Evolutionary conservation across 2,888 invertebrate genomes (phyloP), one percentile per base, ranked within the genome.

Genomic region (Ornithoptera priamus): DNA sequence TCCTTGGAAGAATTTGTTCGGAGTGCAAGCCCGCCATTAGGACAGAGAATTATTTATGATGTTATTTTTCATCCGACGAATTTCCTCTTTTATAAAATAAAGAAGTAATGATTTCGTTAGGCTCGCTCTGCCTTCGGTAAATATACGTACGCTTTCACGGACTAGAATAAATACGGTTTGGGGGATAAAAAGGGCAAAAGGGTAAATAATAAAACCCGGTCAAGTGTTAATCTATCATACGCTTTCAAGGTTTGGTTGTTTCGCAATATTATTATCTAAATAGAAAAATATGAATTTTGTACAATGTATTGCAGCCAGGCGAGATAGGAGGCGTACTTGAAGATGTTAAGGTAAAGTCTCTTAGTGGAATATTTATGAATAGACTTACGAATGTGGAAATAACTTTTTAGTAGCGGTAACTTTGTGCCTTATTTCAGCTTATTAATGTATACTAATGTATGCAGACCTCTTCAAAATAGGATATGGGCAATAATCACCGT

Each of bases 1-100:
- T 83, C 81, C 74, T 75, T 72, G 76, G 73, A 72, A 75, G 79
- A 77, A 77, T 79, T 75, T 74, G 74, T 75, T 74, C 76, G 78
- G 75, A 72, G 70, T 72, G 69, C 68, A 64, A 66, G 71, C 68
- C 62, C 65, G 65, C 68, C 68, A 71, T 71, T 71, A 71, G 67
- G 67, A 60, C 57, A 22, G 53, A 42, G 70, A 71, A 69, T 74
- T 71, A 73, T 73, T 68, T 68, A 71, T 71, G 71, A 71, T 71
- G 71, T 71, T 71, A 68, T 71, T 71, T 71, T 71, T 71, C 67
- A 71, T 61, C 70, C 65, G 62, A 46, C n/a, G 67, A 67, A 67
- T 71, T 67, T 62, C 64, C 65, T 65, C 65, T 68, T 71, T 68
- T 68, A 59, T 20, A 68, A 65, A 67, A 68, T 65, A 65, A 65